Base-by-base conservation (phyloP, 2,888 invertebrate species). In the Corbicula japonica region DNA sequence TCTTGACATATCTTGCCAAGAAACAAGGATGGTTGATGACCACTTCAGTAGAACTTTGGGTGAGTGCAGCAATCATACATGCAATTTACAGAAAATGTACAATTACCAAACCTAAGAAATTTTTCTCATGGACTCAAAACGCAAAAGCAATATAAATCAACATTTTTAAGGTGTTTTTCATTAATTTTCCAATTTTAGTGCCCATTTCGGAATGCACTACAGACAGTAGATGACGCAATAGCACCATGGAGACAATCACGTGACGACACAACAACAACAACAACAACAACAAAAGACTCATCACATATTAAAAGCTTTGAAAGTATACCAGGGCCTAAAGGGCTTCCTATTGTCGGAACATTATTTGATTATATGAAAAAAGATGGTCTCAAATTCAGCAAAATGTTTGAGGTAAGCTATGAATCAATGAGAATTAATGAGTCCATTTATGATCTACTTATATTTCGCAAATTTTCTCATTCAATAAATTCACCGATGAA, bases 391-490 rank as follows among this genome's bases (percentile, higher is more conserved):
- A 84, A 84, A 65, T 93, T 93, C 77, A 87, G 86, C 60, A 93
- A 92, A 86, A 92, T 93, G 91, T 92, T 92, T 84, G 90, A 93
- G 88, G 93, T 93, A 84, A 46, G 84, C 44, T n/a, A n/a, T n/a
- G n/a, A n/a, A n/a, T n/a, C n/a, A n/a, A n/a, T n/a, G n/a, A n/a
- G n/a, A n/a, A n/a, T n/a, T n/a, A n/a, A n/a, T n/a, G n/a, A n/a
- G n/a, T n/a, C n/a, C n/a, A n/a, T n/a, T n/a, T n/a, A n/a, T n/a
- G n/a, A n/a, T n/a, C n/a, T n/a, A n/a, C n/a, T n/a, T n/a, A n/a
- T n/a, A n/a, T n/a, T n/a, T n/a, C n/a, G n/a, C n/a, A n/a, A n/a
- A n/a, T n/a, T n/a, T n/a, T n/a, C n/a, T n/a, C n/a, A n/a, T n/a
- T n/a, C n/a, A n/a, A n/a, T n/a, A n/a, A n/a, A n/a, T n/a, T n/a